Percentiles rank a stretch among this genome's conserved stretches.
Conservation (phyloP, 2,113 vertebrate species). For the Psammodynastes pulverulentus region DNA sequence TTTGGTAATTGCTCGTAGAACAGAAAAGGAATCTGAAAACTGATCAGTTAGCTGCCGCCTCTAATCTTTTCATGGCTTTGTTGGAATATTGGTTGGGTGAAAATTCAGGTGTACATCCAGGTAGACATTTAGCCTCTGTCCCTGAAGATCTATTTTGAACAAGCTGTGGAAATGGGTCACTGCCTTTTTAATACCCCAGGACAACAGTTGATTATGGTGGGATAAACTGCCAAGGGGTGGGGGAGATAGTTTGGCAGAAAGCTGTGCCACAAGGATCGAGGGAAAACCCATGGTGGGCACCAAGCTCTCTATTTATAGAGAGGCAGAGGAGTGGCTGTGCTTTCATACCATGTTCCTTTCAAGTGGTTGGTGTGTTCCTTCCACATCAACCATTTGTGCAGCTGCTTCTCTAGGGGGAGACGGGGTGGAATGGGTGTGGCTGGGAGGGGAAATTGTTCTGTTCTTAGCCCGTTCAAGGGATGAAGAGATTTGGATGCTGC, state of each 20-base stretch:
- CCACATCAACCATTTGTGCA: conserved; percentile 67
- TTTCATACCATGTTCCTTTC: conserved; percentile 70
- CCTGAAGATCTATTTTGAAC: background rate
- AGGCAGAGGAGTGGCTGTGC: conserved; percentile 65
- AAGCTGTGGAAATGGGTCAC: background rate
- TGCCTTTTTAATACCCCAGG: background rate
- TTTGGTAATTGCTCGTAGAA: background rate
- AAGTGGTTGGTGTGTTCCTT: conserved; percentile 71
- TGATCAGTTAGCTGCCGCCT: background rate
- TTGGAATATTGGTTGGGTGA: background rate
- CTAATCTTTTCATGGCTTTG: background rate
- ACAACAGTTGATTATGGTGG: background rate
- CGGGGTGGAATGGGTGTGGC: conserved; percentile 15
- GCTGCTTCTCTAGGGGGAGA: conserved; percentile 59
- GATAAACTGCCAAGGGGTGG: conserved; percentile 23
- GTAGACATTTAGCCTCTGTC: background rate
- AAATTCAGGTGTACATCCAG: background rate
- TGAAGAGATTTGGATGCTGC: conserved; percentile 1
- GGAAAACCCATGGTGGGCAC: conserved; percentile 69
- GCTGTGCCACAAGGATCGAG: conserved; percentile 58
- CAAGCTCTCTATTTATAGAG: conserved; percentile 67
- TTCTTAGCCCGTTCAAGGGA: conserved; percentile 7
- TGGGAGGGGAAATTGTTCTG: conserved; percentile 19
- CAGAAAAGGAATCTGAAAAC: background rate
- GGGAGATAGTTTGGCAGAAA: conserved; percentile 56